Percentiles rank a stretch among this genome's conserved stretches.
phyloP scores from a whole-genome alignment of 1,140 invertebrate genomes.

The Plodia interpunctella region DNA sequence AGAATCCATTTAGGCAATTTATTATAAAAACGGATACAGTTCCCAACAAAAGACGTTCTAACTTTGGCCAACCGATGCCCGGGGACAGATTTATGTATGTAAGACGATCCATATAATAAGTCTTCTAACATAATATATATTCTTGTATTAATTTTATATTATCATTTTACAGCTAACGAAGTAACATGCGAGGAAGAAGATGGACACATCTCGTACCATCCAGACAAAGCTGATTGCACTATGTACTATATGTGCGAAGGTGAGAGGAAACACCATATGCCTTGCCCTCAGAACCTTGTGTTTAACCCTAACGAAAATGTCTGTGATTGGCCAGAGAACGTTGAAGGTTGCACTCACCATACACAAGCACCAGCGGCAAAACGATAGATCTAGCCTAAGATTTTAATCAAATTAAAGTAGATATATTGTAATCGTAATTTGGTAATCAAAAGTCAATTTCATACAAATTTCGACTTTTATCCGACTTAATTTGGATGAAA shows the following conservation, averaged over 20 bases:
- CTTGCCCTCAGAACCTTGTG: conserved; percentile 95
- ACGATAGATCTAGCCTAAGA: conserved; percentile 40
- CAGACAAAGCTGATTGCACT: conserved; percentile 93
- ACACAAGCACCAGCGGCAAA: conserved; percentile 85
- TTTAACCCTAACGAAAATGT: conserved; percentile 96
- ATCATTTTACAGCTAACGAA: conserved; percentile 83
- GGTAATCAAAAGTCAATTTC: background rate
- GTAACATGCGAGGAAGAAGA: conserved; percentile 94
- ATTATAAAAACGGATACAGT: too few relatives aligned
- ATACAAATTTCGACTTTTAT: background rate
- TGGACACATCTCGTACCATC: conserved; percentile 94
- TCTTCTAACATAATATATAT: too few relatives aligned
- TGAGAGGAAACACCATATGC: conserved; percentile 96
- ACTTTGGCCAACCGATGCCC: too few relatives aligned
- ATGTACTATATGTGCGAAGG: conserved; percentile 98
- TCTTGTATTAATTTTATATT: too few relatives aligned
- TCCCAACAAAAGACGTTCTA: too few relatives aligned
- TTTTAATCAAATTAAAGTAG: conserved; percentile 14
- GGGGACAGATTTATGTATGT: too few relatives aligned
- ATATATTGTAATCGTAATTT: background rate
- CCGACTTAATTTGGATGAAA: background rate
- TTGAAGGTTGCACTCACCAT: conserved; percentile 90
- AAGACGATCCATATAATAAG: too few relatives aligned
- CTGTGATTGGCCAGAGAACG: conserved; percentile 97
- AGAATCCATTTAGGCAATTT: too few relatives aligned